These are phyloP conservation scores for Phortica okadai DNA, from an alignment of 2,888 invertebrate genomes.

Conservation along the genomic window DNA sequence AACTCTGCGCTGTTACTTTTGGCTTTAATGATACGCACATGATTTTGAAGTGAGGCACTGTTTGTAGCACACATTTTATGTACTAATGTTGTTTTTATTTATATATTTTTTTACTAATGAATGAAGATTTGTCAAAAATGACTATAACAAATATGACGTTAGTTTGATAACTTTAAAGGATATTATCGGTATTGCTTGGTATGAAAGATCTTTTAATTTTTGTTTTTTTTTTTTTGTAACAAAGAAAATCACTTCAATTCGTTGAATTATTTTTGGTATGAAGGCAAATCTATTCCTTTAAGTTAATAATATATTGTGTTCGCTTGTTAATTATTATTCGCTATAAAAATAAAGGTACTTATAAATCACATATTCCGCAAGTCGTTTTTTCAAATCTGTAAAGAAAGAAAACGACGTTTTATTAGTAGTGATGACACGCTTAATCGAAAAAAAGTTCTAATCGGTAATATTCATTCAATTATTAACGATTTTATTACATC, in stretches of 20 bases:
- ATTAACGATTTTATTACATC: too few species aligned
- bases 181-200: too few species aligned
- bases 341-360: slow-evolving; percentile 8
- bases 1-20: too few species aligned
- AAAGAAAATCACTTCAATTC: slow-evolving; percentile 2
- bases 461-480: too few species aligned
- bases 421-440: too few species aligned
- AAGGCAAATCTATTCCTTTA: not conserved
- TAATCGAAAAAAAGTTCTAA: too few species aligned
- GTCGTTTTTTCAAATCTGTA: not conserved
- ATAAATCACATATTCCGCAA: slow-evolving; percentile 3
- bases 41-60: not conserved
- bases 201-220: not conserved
- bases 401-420: not conserved
- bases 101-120: too few species aligned
- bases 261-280: not conserved
- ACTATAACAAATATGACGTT: too few species aligned
- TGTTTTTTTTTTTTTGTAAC: not conserved
- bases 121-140: too few species aligned
- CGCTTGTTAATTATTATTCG: not conserved
- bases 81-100: not conserved
- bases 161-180: too few species aligned
- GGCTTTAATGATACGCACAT: not conserved
- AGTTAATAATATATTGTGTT: not conserved
- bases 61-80: not conserved